These are phyloP conservation scores for Netelia melanura DNA, from an alignment of 2,888 invertebrate genomes.

Conservation along the genomic window DNA sequence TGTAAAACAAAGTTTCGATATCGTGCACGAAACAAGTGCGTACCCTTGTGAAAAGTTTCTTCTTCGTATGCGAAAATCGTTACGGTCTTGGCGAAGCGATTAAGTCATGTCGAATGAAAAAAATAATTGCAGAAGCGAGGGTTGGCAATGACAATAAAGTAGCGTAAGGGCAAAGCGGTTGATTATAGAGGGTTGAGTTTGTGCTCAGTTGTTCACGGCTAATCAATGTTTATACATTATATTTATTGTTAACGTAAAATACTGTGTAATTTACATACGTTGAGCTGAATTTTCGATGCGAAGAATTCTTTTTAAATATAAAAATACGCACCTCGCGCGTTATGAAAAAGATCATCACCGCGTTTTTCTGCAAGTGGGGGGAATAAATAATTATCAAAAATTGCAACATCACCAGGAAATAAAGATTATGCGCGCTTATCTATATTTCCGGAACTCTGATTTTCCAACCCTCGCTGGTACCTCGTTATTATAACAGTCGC, in stretches of 20 bases:
- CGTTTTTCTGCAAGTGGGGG: not conserved
- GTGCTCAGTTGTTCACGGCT: slow-evolving; percentile 3
- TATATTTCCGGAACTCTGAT: no score
- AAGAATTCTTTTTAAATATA: not conserved
- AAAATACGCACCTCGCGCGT: not conserved
- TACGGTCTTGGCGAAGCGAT: not conserved
- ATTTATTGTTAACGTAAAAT: not conserved
- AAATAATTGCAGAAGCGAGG: not conserved
- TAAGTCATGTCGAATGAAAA: not conserved
- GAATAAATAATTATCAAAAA: slow-evolving; percentile 3
- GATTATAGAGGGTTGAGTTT: slow-evolving; percentile 43
- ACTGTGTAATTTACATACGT: not conserved
- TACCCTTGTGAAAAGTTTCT: not conserved
- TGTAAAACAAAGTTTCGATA: not conserved
- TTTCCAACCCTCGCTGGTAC: no score
- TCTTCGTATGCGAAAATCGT: not conserved
- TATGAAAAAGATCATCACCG: not conserved
- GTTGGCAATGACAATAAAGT: slow-evolving; percentile 4
- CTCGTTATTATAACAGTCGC: no score
- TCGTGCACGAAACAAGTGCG: not conserved
- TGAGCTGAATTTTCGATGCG: not conserved
- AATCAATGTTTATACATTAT: not conserved
- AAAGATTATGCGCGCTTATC: not conserved
- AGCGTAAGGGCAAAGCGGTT: slow-evolving; percentile 12
- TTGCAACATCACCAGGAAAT: slow-evolving; percentile 6